Conservation (phyloP, 2,113 vertebrate species). For the Ibidorhyncha struthersii region DNA sequence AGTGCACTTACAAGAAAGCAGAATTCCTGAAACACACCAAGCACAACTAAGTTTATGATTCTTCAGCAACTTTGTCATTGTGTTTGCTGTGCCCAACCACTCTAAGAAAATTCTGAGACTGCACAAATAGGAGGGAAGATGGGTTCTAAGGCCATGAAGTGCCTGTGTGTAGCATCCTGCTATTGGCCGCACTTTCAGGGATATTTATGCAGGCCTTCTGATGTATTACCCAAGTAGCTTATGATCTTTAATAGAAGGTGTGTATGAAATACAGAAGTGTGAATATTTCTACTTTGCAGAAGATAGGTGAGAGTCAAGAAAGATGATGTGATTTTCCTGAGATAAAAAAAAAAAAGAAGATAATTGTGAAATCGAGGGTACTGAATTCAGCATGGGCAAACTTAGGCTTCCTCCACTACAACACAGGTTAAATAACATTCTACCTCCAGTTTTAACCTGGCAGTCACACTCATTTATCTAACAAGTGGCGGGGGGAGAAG, state of each 20-base stretch:
- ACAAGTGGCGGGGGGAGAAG: fast-evolving
- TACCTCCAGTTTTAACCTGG: background rate
- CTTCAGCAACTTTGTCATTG: background rate
- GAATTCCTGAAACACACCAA: background rate
- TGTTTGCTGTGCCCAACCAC: background rate
- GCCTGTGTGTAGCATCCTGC: background rate
- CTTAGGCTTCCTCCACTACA: background rate
- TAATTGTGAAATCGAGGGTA: background rate
- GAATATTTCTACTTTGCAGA: background rate
- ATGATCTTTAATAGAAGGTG: background rate
- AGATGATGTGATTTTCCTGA: background rate
- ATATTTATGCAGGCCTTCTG: background rate
- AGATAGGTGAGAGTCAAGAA: background rate
- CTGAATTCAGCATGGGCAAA: background rate
- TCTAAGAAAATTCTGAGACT: background rate
- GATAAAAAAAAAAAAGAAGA: background rate
- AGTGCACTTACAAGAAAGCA: background rate
- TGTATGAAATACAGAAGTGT: background rate
- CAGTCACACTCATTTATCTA: background rate
- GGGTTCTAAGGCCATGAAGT: background rate
- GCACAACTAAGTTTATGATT: background rate
- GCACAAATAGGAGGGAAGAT: background rate
- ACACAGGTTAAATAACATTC: background rate
- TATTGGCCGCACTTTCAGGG: background rate
- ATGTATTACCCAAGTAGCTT: background rate